Evolutionary conservation across 2,888 invertebrate species (phyloP).

Genomic region (Dolichomitus sp.): DNA sequence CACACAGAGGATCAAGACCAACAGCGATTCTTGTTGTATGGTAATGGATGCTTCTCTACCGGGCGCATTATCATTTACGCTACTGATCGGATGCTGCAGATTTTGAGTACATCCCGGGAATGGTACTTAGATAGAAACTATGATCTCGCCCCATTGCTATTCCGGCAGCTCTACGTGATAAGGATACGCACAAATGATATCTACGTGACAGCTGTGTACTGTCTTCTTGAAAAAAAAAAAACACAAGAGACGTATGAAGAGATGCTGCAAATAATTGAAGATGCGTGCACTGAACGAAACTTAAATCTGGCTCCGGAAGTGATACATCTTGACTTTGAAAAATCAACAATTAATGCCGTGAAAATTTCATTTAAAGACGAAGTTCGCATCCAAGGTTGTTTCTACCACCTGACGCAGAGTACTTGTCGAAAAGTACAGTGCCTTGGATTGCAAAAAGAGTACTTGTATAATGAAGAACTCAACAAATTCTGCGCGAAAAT

Average conservation of each 20-base stretch:
- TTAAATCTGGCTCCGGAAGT: conserved; percentile 25
- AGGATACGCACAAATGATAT: background rate
- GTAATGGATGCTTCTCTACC: too few species aligned
- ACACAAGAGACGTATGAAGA: conserved; percentile 8
- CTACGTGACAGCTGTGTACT: conserved; percentile 23
- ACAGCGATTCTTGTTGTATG: too few species aligned
- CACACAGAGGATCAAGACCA: too few species aligned
- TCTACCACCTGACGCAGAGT: conserved; percentile 20
- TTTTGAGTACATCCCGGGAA: too few species aligned
- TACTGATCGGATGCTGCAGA: too few species aligned
- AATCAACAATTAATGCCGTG: conserved; percentile 5
- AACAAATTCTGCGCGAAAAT: conserved; percentile 28
- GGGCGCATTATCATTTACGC: too few species aligned
- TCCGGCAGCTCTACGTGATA: conserved; percentile 24
- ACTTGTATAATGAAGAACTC: background rate
- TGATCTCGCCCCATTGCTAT: conserved; percentile 19
- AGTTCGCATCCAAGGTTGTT: conserved; percentile 6
- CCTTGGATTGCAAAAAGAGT: background rate
- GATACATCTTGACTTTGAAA: conserved; percentile 37
- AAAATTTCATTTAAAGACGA: background rate
- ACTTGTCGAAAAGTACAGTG: conserved; percentile 25
- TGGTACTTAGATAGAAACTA: conserved; percentile 47
- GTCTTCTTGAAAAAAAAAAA: conserved; percentile 17
- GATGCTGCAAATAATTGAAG: background rate
- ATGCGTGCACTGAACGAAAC: background rate